phyloP scores from a whole-genome alignment of 2,113 vertebrate species.

The Hystrix cristata region DNA sequence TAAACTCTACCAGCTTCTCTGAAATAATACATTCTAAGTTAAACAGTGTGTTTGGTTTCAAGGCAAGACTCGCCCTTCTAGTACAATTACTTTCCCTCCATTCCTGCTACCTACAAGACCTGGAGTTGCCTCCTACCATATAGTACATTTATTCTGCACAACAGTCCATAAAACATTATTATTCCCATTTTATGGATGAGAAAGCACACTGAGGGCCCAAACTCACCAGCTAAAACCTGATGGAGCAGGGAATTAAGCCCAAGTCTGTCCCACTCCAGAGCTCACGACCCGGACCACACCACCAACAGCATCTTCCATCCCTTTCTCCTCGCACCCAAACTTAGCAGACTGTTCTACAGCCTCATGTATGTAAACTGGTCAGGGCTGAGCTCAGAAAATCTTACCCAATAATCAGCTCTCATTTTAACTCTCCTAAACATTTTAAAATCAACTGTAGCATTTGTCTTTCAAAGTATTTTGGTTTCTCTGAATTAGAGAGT shows the following conservation, averaged over 20 bases:
- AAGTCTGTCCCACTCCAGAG: neutral
- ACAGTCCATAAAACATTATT: neutral
- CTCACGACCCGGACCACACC: neutral
- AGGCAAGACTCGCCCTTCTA: neutral
- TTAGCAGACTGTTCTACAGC: neutral
- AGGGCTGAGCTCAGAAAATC: neutral
- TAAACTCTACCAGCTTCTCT: neutral
- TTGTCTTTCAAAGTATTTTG: slow-evolving; percentile 1
- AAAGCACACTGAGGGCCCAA: neutral
- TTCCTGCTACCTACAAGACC: neutral
- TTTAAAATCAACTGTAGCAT: neutral
- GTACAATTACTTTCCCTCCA: neutral
- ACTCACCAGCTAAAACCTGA: neutral
- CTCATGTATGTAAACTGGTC: fast-evolving
- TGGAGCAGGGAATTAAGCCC: neutral
- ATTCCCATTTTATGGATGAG: neutral
- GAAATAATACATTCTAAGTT: neutral
- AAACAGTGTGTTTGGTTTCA: neutral
- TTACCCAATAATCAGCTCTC: neutral
- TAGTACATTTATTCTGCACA: neutral
- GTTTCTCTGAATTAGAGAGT: neutral
- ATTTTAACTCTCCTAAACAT: neutral
- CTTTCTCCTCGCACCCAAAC: neutral
- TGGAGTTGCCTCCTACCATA: neutral
- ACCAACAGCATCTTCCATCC: neutral